Conservation (phyloP, 2,113 vertebrate species). For the Aphelocoma coerulescens region DNA sequence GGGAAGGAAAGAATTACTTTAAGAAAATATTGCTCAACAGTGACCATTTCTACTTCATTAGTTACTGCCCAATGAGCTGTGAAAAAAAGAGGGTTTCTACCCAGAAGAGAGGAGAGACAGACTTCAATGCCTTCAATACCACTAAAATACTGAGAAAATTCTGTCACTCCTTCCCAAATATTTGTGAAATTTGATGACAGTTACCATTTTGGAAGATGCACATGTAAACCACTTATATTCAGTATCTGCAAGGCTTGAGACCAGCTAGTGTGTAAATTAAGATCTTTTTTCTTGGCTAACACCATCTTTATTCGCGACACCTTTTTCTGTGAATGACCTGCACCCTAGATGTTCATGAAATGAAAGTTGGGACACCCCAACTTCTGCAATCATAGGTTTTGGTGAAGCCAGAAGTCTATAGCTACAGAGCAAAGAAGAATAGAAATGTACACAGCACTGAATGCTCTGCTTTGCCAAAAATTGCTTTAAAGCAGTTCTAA, state of each 20-base stretch:
- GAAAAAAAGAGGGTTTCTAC: not conserved
- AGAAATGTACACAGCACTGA: not conserved
- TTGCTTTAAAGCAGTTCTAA: not conserved
- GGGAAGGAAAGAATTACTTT: not conserved
- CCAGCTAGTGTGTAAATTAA: not conserved
- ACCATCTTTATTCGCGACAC: rapidly evolving
- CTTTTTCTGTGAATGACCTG: not conserved
- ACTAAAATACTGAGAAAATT: not conserved
- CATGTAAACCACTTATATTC: not conserved
- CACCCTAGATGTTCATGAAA: not conserved
- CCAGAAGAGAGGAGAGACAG: not conserved
- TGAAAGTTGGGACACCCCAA: not conserved
- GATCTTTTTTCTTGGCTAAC: rapidly evolving
- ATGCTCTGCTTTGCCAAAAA: not conserved
- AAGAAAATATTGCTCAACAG: not conserved
- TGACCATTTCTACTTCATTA: not conserved
- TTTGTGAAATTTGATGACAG: not conserved
- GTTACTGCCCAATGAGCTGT: not conserved
- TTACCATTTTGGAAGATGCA: not conserved
- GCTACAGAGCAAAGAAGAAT: not conserved
- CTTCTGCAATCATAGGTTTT: not conserved
- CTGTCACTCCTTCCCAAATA: not conserved
- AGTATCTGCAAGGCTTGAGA: not conserved
- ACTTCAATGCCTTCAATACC: not conserved
- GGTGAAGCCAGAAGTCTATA: not conserved